Conservation (phyloP, 2,888 invertebrate species). For the Microctonus brassicae region DNA sequence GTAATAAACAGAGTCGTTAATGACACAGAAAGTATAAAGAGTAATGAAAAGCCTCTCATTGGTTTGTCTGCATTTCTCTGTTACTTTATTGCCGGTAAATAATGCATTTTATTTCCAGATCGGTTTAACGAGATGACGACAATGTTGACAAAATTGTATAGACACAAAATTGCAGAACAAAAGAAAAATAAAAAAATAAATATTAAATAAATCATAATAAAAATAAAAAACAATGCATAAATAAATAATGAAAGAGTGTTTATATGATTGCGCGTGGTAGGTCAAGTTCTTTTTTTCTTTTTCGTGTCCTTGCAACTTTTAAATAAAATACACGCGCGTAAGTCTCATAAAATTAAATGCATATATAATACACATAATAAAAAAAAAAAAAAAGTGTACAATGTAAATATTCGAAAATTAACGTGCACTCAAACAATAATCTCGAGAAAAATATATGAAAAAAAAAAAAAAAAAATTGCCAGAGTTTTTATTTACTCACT, state of each 20-base stretch:
- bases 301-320: constrained; percentile 24
- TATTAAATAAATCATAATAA: not conserved
- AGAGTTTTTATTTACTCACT: not conserved
- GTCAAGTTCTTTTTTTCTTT: constrained; percentile 52
- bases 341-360: not conserved
- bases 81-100: constrained; percentile 67
- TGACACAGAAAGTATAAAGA: constrained; percentile 51
- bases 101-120: constrained; percentile 62
- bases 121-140: not conserved
- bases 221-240: not conserved
- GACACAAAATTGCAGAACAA: not conserved
- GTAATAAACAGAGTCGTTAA: constrained; percentile 68
- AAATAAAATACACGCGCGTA: not conserved
- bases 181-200: not conserved
- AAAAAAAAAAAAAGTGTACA: not conserved
- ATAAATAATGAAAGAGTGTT: not conserved
- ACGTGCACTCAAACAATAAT: constrained; percentile 39
- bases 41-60: constrained; percentile 42
- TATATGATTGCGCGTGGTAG: constrained; percentile 56
- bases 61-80: constrained; percentile 35
- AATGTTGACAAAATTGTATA: constrained; percentile 4
- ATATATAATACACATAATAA: not conserved
- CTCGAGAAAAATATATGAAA: not conserved
- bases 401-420: constrained; percentile 44
- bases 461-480: constrained; percentile 3